Evolutionary conservation across 2,888 invertebrate species (phyloP).

Genomic region (Synergus itoensis): DNA sequence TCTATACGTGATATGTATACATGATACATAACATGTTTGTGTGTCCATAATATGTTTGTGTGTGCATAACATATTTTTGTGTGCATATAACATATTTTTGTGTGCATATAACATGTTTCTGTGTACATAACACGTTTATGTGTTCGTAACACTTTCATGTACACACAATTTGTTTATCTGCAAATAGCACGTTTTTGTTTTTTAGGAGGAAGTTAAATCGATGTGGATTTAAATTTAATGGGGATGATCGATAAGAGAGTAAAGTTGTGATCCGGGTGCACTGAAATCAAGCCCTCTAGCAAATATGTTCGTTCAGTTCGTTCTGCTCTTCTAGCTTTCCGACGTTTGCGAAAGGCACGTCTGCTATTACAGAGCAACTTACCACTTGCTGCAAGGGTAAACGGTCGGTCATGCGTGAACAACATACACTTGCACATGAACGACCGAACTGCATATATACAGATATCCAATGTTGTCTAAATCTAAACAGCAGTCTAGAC

Average conservation of each 20-base stretch:
- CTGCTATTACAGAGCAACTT: slow-evolving; percentile 26
- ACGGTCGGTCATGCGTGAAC: slow-evolving; percentile 51
- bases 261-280: slow-evolving; percentile 27
- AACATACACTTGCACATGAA: slow-evolving; percentile 46
- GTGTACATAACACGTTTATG: neutral
- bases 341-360: slow-evolving; percentile 23
- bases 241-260: slow-evolving; percentile 22
- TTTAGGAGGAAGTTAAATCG: neutral
- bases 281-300: slow-evolving; percentile 11
- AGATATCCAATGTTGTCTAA: neutral
- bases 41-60: no score
- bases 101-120: neutral
- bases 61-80: no score
- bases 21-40: no score
- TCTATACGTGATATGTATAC: no score
- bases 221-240: slow-evolving; percentile 27
- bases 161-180: neutral
- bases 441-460: slow-evolving; percentile 9
- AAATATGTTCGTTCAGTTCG: neutral
- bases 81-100: no score
- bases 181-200: neutral
- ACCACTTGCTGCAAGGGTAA: slow-evolving; percentile 35
- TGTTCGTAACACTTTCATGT: neutral
- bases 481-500: neutral
- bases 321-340: slow-evolving; percentile 28